Evolutionary conservation across 1,140 invertebrate species (phyloP).

Genomic region (Lucilia cuprina): DNA sequence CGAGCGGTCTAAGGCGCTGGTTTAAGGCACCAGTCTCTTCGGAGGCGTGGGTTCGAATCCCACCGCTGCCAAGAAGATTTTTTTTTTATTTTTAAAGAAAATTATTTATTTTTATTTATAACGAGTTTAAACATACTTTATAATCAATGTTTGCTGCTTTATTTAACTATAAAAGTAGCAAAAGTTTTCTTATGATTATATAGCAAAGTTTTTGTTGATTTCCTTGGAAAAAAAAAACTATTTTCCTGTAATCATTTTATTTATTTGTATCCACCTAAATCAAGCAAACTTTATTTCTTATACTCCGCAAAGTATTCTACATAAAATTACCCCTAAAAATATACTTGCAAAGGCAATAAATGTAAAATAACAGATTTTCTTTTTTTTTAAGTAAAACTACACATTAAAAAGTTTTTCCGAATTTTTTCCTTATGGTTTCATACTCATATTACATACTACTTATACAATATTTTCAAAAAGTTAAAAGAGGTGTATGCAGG

Average conservation of each 20-base stretch:
- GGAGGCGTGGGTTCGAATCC: slow-evolving; percentile 80
- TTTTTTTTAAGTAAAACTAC: neutral
- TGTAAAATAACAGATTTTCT: neutral
- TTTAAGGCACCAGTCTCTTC: slow-evolving; percentile 83
- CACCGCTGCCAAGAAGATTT: slow-evolving; percentile 71
- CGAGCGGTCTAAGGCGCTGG: slow-evolving; percentile 80
- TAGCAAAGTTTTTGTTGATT: neutral
- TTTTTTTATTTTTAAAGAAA: slow-evolving; percentile 16
- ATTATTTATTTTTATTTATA: neutral
- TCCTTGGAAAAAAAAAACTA: neutral
- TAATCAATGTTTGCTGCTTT: neutral
- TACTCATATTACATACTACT: neutral
- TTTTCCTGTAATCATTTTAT: neutral
- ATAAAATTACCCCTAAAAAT: neutral
- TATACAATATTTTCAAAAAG: neutral
- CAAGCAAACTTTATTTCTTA: neutral
- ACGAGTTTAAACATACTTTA: neutral
- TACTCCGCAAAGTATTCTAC: neutral
- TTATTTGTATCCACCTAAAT: neutral
- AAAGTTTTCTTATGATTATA: too few relatives aligned
- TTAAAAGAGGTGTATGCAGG: neutral
- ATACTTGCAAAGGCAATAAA: neutral
- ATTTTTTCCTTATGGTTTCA: neutral
- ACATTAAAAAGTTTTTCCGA: neutral
- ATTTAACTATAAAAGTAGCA: too few relatives aligned